These are phyloP conservation scores for Listrodromus nycthemerus DNA, from an alignment of 2,888 invertebrate genomes.

Conservation along the genomic window DNA sequence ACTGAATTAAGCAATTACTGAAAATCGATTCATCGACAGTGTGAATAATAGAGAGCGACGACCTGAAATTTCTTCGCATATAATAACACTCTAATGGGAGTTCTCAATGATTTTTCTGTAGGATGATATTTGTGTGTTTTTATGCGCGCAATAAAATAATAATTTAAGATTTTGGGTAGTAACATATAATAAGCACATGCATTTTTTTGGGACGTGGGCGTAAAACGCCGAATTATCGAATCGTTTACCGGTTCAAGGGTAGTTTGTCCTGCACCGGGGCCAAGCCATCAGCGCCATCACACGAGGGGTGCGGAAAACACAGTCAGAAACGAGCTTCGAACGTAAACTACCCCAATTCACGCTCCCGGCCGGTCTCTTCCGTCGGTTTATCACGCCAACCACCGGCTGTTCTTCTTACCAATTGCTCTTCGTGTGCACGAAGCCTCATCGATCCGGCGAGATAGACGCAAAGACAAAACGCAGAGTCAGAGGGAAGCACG, in stretches of 20 bases:
- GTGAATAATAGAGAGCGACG: not conserved
- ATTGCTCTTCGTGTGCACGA: constrained; percentile 23
- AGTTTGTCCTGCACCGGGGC: not conserved
- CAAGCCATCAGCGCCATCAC: constrained; percentile 42
- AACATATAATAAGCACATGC: too few species aligned
- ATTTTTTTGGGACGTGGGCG: not conserved
- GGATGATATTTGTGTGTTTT: not conserved
- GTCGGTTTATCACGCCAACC: constrained; percentile 28
- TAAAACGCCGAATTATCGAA: not conserved
- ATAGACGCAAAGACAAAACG: constrained; percentile 4
- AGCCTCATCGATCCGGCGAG: constrained; percentile 20
- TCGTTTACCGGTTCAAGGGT: not conserved
- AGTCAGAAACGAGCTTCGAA: constrained; percentile 8
- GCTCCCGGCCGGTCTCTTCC: constrained; percentile 23
- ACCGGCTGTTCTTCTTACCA: constrained; percentile 44
- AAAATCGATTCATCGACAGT: constrained; percentile 15
- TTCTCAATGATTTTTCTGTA: not conserved
- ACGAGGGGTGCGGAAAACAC: constrained; percentile 37
- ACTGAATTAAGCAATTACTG: constrained; percentile 36
- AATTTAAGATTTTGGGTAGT: too few species aligned
- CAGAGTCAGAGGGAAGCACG: constrained; percentile 42
- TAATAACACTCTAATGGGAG: not conserved
- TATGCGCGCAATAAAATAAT: too few species aligned
- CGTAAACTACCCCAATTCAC: constrained; percentile 37
- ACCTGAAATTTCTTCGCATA: not conserved